Conservation (phyloP, 2,888 invertebrate genomes). For the Lordiphosa fenestrarum region DNA sequence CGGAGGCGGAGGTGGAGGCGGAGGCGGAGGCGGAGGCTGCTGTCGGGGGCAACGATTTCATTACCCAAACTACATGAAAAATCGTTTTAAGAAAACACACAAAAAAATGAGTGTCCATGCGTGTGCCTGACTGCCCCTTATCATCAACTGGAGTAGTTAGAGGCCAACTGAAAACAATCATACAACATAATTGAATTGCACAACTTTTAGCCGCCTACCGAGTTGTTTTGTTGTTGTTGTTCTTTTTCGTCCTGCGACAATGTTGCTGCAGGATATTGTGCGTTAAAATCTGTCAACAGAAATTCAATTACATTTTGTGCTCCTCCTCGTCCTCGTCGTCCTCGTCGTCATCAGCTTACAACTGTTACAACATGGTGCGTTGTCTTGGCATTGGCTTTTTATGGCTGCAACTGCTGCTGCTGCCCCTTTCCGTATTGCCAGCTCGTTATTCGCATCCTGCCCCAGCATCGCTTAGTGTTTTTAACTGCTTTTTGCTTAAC, state of each 20-base stretch:
- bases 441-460: neutral
- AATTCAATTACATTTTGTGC: constrained; percentile 67
- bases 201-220: constrained; percentile 27
- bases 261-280: constrained; percentile 70
- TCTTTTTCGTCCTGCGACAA: constrained; percentile 31
- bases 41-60: constrained; percentile 9
- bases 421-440: neutral
- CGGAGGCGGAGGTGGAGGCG: constrained; percentile 3
- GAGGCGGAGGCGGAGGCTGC: neutral
- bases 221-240: constrained; percentile 2
- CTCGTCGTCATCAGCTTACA: constrained; percentile 52
- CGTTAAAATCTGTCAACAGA: constrained; percentile 74
- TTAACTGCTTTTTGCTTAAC: constrained; percentile 40
- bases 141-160: constrained; percentile 9
- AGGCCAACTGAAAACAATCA: constrained; percentile 37
- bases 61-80: constrained; percentile 50
- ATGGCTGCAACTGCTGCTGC: constrained; percentile 45
- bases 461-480: constrained; percentile 25
- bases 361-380: constrained; percentile 48
- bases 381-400: constrained; percentile 41
- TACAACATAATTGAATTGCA: constrained; percentile 40
- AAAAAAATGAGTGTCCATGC: constrained; percentile 4
- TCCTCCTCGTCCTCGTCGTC: constrained; percentile 13
- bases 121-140: constrained; percentile 3
- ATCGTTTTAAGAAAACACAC: constrained; percentile 38